Percentiles rank a stretch among this genome's conserved stretches.
Evolutionary conservation across 2,888 invertebrate species (phyloP).

Genomic region (Bellardia bayeri): DNA sequence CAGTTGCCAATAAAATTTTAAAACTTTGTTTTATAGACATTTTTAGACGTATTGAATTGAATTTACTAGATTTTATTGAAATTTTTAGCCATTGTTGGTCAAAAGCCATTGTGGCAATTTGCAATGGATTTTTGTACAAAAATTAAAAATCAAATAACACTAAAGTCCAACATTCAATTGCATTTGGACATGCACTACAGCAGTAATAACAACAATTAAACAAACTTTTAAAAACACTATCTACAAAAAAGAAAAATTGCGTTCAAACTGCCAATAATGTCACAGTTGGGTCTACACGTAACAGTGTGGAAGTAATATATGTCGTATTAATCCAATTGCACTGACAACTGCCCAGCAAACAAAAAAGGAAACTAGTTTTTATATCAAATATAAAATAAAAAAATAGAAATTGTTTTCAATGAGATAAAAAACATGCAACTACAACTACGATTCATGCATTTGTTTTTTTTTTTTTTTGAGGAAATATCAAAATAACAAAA

Average conservation of each 20-base stretch:
- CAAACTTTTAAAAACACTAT: background rate
- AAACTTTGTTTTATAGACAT: background rate
- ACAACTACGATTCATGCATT: too few species aligned
- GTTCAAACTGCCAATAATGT: conserved; percentile 55
- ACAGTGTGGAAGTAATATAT: conserved; percentile 52
- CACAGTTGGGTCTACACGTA: conserved; percentile 34
- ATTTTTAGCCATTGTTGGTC: background rate
- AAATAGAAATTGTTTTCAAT: too few species aligned
- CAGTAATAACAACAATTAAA: background rate
- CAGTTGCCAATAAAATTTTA: background rate
- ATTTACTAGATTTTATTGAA: background rate
- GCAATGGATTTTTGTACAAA: background rate
- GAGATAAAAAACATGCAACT: too few species aligned
- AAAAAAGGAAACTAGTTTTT: too few species aligned
- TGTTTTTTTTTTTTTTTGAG: too few species aligned
- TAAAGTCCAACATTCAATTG: background rate
- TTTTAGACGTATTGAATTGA: background rate
- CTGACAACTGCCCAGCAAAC: background rate
- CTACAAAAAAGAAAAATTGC: conserved; percentile 20
- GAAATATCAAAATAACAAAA: too few species aligned
- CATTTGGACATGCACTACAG: background rate
- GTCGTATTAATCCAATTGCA: background rate
- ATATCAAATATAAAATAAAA: too few species aligned
- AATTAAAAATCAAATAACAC: background rate
- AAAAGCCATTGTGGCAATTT: background rate